Evolutionary conservation across 1,140 invertebrate species (phyloP), one percentile per base, ranked within the genome.

Genomic region (Trichonephila inaurata): DNA sequence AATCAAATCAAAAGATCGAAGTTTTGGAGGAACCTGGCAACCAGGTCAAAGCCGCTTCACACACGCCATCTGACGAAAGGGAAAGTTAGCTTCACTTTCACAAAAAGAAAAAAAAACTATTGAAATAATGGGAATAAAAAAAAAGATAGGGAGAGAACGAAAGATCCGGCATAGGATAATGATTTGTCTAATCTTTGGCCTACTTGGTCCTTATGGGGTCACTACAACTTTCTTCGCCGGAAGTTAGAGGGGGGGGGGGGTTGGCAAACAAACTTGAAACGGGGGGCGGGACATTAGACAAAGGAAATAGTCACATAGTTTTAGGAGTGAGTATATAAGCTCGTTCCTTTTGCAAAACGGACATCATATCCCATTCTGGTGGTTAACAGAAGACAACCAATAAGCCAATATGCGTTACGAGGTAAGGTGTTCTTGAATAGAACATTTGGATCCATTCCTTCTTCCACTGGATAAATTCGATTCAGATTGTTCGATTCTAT

Each of bases 271-370:
- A 12, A n/a, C n/a, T 61, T 24, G 61, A 62, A n/a, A 24, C n/a
- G 44, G 40, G 40, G 44, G 21, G 82, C n/a, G 44, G 33, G 77
- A 51, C 18, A n/a, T 24, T 14, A 87, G 81, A 85, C 83, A 86
- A 92, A 92, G 91, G 91, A 77, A 92, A 92, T 92, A 83, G 81
- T 92, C 90, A 66, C 83, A 87, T 87, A 92, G 91, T 85, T 92
- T 85, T 66, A 28, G 51, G 82, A 21, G 44, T 81, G 92, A 89
- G 92, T 93, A 93, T 93, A 93, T 88, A 93, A 93, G 69, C 62
- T 24, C 21, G n/a, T 83, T 60, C 83, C 91, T 44, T 87, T 33
- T 16, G 82, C 51, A 77, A 33, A 24, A 16, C 24, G 18, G 72
- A 18, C 81, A 92, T 51, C 91, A 87, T 72, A 87, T 92, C 87